Evolutionary conservation across 2,888 invertebrate genomes (phyloP).

Genomic region (Drosophila subquinaria): DNA sequence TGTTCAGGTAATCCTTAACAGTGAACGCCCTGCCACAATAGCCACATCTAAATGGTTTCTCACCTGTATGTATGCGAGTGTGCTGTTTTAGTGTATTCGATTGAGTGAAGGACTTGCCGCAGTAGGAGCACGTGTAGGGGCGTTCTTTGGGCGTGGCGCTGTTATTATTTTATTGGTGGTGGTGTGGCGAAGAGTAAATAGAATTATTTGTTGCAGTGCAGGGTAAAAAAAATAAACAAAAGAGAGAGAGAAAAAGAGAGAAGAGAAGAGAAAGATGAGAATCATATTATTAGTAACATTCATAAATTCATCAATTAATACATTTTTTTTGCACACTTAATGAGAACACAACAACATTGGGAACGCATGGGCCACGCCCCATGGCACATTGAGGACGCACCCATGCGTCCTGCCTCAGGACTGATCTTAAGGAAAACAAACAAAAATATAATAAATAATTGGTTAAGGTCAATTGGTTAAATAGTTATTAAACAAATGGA

Average conservation of each 20-base stretch:
- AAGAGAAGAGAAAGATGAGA: constrained; percentile 57
- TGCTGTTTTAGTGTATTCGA: constrained; percentile 86
- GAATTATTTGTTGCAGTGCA: too few species aligned
- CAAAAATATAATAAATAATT: constrained; percentile 66
- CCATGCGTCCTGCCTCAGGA: constrained; percentile 70
- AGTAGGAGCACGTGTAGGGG: constrained; percentile 85
- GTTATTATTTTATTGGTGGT: constrained; percentile 30
- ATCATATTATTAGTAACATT: constrained; percentile 74
- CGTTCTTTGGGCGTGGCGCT: constrained; percentile 85
- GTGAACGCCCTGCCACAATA: constrained; percentile 86
- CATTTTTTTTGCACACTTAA: constrained; percentile 46
- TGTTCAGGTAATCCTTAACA: constrained; percentile 86
- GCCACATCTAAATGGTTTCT: constrained; percentile 86
- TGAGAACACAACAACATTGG: constrained; percentile 52
- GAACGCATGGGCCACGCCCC: constrained; percentile 71
- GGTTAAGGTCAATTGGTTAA: constrained; percentile 25
- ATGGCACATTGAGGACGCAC: constrained; percentile 63
- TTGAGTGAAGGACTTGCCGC: constrained; percentile 85
- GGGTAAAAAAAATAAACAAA: constrained; percentile 43
- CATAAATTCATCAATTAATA: constrained; percentile 41
- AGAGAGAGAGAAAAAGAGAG: constrained; percentile 42
- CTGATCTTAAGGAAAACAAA: constrained; percentile 72
- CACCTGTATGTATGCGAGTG: constrained; percentile 86
- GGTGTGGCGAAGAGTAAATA: constrained; percentile 27
- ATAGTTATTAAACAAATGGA: constrained; percentile 20